Evolutionary conservation across 1,140 invertebrate species (phyloP).

Genomic region (Triops longicaudatus): DNA sequence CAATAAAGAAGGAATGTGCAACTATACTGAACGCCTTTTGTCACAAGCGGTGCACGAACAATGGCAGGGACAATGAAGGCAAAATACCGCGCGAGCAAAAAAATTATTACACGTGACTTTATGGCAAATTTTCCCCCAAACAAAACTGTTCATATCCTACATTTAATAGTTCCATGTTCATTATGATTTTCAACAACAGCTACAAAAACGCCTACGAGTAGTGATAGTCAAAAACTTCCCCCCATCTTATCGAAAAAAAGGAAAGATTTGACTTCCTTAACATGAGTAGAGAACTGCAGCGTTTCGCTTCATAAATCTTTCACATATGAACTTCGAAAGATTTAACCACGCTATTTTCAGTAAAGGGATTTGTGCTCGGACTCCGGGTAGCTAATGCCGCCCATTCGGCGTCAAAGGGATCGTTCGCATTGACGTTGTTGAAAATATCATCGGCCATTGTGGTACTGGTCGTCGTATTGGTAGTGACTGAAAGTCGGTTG

Average conservation of each 20-base stretch:
- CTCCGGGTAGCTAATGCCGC: constrained; percentile 47
- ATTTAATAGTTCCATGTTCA: not conserved
- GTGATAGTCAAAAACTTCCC: not conserved
- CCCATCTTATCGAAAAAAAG: too few species aligned
- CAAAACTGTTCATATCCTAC: too few species aligned
- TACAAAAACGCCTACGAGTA: constrained; percentile 6
- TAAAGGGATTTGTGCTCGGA: constrained; percentile 43
- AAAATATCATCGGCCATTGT: constrained; percentile 28
- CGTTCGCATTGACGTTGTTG: constrained; percentile 38
- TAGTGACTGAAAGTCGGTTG: constrained; percentile 2
- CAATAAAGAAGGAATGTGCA: not conserved
- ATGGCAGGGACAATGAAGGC: constrained; percentile 6
- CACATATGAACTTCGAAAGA: constrained; percentile 52
- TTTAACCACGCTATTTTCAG: constrained; percentile 42
- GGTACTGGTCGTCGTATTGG: not conserved
- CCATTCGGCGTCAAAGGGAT: constrained; percentile 84
- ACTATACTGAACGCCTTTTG: constrained; percentile 8
- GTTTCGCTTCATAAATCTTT: constrained; percentile 27
- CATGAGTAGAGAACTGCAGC: not conserved
- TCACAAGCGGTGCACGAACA: constrained; percentile 8
- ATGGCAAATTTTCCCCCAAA: not conserved
- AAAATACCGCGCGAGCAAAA: not conserved
- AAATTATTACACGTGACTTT: not conserved
- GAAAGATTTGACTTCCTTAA: not conserved
- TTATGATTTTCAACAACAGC: not conserved